These are phyloP conservation scores for Clarias pachynema DNA, from an alignment of 2,797 vertebrate species.

Conservation along the genomic window DNA sequence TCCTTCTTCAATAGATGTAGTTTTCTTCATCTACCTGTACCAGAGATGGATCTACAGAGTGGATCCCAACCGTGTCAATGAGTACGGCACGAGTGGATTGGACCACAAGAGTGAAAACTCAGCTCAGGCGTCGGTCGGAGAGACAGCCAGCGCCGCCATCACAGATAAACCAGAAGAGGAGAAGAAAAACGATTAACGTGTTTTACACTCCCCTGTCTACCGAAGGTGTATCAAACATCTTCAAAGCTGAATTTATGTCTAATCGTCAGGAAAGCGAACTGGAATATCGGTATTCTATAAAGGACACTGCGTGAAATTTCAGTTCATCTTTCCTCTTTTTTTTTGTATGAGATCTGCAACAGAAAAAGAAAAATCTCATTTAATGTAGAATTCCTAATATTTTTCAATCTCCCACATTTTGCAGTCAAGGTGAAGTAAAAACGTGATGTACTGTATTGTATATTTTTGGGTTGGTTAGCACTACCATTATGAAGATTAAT, in stretches of 20 bases:
- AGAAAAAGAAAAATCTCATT: constrained; percentile 66
- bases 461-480: constrained; percentile 75
- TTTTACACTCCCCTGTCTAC: constrained; percentile 49
- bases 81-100: constrained; percentile 89
- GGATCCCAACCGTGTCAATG: constrained; percentile 88
- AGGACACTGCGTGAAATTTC: constrained; percentile 65
- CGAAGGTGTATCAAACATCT: constrained; percentile 67
- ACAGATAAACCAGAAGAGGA: constrained; percentile 86
- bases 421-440: constrained; percentile 82
- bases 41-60: constrained; percentile 97
- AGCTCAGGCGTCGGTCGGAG: constrained; percentile 48
- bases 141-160: constrained; percentile 60
- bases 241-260: constrained; percentile 55
- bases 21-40: constrained; percentile 96
- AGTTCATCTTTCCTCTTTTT: constrained; percentile 67
- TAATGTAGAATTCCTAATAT: constrained; percentile 77
- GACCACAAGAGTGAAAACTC: constrained; percentile 63
- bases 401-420: constrained; percentile 70
- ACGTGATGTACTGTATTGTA: constrained; percentile 85
- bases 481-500: constrained; percentile 63
- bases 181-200: constrained; percentile 88
- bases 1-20: constrained; percentile 77
- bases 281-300: constrained; percentile 69
- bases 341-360: constrained; percentile 73
- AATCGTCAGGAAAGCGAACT: constrained; percentile 64